These are phyloP conservation scores for Anthonomus grandis DNA, from an alignment of 1,140 invertebrate genomes.

Conservation along the genomic window DNA sequence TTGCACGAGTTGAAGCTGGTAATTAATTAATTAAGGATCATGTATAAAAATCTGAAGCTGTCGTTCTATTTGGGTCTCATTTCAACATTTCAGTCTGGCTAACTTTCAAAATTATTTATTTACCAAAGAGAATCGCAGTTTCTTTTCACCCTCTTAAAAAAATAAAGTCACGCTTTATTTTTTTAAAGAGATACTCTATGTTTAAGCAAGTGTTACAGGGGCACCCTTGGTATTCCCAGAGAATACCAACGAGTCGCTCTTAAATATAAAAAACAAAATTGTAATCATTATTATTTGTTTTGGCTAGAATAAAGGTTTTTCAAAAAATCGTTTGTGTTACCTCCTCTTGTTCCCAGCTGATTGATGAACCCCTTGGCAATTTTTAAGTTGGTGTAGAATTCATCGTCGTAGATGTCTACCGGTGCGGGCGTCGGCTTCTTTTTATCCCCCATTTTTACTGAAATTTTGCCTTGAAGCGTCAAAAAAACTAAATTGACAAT, in stretches of 20 bases:
- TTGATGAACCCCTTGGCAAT: constrained; percentile 44
- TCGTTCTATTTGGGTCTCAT: too few relatives aligned
- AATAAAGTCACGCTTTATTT: constrained; percentile 11
- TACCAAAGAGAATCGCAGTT: too few relatives aligned
- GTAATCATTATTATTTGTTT: too few relatives aligned
- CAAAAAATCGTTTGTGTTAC: too few relatives aligned
- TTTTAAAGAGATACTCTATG: not conserved
- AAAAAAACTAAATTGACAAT: not conserved
- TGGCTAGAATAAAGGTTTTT: too few relatives aligned
- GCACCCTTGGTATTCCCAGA: constrained; percentile 3
- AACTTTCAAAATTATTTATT: too few relatives aligned
- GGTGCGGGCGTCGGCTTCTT: constrained; percentile 10
- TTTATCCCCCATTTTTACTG: constrained; percentile 16
- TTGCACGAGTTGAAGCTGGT: too few relatives aligned
- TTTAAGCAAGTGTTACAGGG: not conserved
- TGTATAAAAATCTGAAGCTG: too few relatives aligned
- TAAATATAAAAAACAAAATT: not conserved
- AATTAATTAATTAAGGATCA: too few relatives aligned
- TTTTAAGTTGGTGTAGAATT: constrained; percentile 46
- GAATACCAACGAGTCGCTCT: constrained; percentile 3
- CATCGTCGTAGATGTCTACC: constrained; percentile 46
- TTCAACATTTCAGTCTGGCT: too few relatives aligned
- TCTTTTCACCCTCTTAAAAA: too few relatives aligned
- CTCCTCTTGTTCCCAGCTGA: constrained; percentile 38
- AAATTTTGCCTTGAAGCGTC: constrained; percentile 15